A percentile compares a stretch with the other conserved stretches of the same genome.
phyloP scores from a whole-genome alignment of 92 coral and sea anemone species.

The Scolanthus callimorphus region DNA sequence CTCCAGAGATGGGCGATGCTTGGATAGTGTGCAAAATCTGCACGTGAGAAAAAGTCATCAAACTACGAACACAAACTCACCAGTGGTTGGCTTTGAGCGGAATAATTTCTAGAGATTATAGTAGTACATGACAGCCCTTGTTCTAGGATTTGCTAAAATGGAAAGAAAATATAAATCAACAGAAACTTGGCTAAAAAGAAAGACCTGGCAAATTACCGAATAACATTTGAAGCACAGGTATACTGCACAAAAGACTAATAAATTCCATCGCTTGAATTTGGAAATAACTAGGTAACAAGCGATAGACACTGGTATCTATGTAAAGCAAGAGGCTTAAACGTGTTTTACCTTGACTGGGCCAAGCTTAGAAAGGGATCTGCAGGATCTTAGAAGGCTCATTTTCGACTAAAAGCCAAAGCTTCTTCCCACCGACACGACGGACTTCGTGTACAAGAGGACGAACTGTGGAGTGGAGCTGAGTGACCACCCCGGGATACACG shows the following conservation, averaged over 20 bases:
- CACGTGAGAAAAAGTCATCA: neutral
- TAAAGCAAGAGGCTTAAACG: neutral
- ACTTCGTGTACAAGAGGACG: neutral
- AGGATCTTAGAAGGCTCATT: constrained; percentile 62
- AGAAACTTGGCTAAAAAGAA: neutral
- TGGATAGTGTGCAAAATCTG: neutral
- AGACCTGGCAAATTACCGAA: neutral
- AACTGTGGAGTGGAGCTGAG: constrained; percentile 17
- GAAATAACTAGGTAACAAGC: neutral
- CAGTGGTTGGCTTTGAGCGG: constrained; percentile 61
- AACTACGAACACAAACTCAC: constrained; percentile 23
- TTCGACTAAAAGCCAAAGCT: constrained; percentile 8
- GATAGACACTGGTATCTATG: neutral
- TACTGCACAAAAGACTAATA: neutral
- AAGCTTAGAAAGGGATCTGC: constrained; percentile 57
- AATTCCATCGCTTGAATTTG: neutral
- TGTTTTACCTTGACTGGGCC: constrained; percentile 54
- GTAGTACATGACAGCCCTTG: constrained; percentile 41
- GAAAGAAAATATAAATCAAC: constrained; percentile 1
- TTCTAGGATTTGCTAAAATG: constrained; percentile 27
- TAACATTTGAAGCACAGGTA: neutral
- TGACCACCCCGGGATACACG: constrained; percentile 17
- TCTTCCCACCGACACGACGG: neutral
- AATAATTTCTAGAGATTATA: constrained; percentile 51
- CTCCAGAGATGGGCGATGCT: neutral